Base-by-base conservation (phyloP, 2,113 vertebrate genomes). In the Beaufortia kweichowensis region DNA sequence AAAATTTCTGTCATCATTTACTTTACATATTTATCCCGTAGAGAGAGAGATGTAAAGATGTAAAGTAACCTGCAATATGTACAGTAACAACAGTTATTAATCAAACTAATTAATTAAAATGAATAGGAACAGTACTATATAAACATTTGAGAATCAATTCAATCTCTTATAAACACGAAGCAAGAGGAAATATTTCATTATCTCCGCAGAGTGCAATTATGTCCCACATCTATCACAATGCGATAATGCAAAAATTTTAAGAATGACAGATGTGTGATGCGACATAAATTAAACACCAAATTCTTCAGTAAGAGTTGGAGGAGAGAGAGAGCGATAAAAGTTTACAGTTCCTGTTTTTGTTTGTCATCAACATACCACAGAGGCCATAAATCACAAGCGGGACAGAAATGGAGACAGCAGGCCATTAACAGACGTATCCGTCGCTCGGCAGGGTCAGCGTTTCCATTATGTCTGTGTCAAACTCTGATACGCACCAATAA, bases 271-370 rank as follows among this genome's bases (percentile, higher is more conserved):
- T 85, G 86, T 85, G 21, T 80, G 77, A 84, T 63, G 24, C 39
- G 69, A 65, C 29, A 50, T 62, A 78, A 73, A 63, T 63, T 77
- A 79, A 82, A 86, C 87, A 86, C 84, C 79, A 86, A 87, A 84
- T 85, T 83, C 84, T 75, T 85, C 85, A 78, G 84, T 83, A 48
- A 48, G 48, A 79, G 76, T 69, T 67, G 81, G 84, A 87, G 84
- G 84, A 79, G 79, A 23, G 67, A 81, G 78, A 84, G 80, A 76
- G 85, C 81, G 83, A 90, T 59, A 87, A 85, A 89, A 87, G 83
- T 89, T 87, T 90, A 88, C 84, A 90, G 85, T 92, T 93, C 91
- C 91, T 92, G 91, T 91, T 93, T 87, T 92, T 91, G 88, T 91
- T 90, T 91, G 85, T 86, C 85, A 88, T 90, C 89, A 84, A 88